These are phyloP conservation scores for Marasmarcha lunaedactyla DNA, from an alignment of 2,888 invertebrate species.

Conservation along the genomic window DNA sequence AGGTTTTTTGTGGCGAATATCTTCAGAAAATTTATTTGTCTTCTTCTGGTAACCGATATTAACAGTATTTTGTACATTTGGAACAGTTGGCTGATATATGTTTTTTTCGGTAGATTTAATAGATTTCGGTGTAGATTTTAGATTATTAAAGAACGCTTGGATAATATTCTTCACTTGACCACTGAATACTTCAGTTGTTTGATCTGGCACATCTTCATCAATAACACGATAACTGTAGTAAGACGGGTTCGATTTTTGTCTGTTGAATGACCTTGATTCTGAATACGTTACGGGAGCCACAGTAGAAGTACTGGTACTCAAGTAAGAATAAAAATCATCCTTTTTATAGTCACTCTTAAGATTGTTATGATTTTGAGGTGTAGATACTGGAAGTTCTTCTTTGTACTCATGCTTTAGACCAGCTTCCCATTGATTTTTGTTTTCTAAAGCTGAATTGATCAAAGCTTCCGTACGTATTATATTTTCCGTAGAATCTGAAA, in stretches of 20 bases:
- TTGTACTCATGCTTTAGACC: neutral
- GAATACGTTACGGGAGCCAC: constrained; percentile 20
- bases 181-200: constrained; percentile 53
- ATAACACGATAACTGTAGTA: constrained; percentile 49
- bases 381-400: constrained; percentile 46
- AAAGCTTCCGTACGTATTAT: constrained; percentile 28
- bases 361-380: constrained; percentile 62
- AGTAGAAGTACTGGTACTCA: constrained; percentile 25
- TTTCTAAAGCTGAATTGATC: constrained; percentile 29
- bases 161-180: constrained; percentile 48
- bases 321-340: constrained; percentile 22
- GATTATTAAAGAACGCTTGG: constrained; percentile 45
- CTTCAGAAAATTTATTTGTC: constrained; percentile 30
- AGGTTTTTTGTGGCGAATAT: constrained; percentile 35
- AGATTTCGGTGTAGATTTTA: constrained; percentile 26
- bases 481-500: constrained; percentile 33
- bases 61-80: constrained; percentile 36
- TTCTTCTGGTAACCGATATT: constrained; percentile 53
- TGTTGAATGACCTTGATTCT: constrained; percentile 1
- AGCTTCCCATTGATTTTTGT: constrained; percentile 12
- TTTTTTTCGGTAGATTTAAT: constrained; percentile 6
- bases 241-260: constrained; percentile 29
- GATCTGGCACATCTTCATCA: constrained; percentile 43
- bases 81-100: constrained; percentile 15
- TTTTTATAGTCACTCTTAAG: constrained; percentile 29